Base-by-base conservation (phyloP, 2,888 invertebrate species). In the Iphiclides podalirius region DNA sequence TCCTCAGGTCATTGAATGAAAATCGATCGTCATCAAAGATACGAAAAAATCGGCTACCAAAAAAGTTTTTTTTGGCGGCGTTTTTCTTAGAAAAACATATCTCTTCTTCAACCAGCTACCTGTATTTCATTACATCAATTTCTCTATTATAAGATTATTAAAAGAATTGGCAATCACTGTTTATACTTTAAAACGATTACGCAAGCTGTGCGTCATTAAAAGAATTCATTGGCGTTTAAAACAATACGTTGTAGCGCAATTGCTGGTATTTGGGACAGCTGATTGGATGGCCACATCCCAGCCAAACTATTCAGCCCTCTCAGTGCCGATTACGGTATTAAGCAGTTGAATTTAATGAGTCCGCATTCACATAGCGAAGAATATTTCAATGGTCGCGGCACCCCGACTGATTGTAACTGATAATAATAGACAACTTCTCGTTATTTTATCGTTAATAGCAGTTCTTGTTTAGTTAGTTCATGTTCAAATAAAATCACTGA, bases 271-370 rank as follows among this genome's bases (percentile, higher is more conserved):
- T 11, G n/a, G 37, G 17, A 17, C 12, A 16, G 44, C 26, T 36
- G 11, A 44, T 44, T 44, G 44, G 28, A 45, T 31, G 45, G 14
- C 17, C 13, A 2, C 13, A 9, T 31, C 28, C 8, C 15, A 37
- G 28, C 13, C 16, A 4, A 38, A 31, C 37, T 37, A 28, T 13
- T 11, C 37, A 28, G 17, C 17, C 31, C n/a, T 11, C 36, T 35
- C 12, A 44, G 13, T 35, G n/a, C 36, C 63, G 60, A 65, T 67
- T 63, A 64, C 66, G 63, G 64, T n/a, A 67, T 55, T 61, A 61
- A 58, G 60, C 57, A 57, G 55, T 15, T 9, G 9, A 7, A 7
- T 37, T 9, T 11, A 37, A 11, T 11, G 20, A 37, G n/a, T 26
- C 26, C 6, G 9, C 26, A 7, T 26, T 26, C 26, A 7, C n/a